Evolutionary conservation across 2,113 vertebrate species (phyloP).

Genomic region (Anhinga anhinga): DNA sequence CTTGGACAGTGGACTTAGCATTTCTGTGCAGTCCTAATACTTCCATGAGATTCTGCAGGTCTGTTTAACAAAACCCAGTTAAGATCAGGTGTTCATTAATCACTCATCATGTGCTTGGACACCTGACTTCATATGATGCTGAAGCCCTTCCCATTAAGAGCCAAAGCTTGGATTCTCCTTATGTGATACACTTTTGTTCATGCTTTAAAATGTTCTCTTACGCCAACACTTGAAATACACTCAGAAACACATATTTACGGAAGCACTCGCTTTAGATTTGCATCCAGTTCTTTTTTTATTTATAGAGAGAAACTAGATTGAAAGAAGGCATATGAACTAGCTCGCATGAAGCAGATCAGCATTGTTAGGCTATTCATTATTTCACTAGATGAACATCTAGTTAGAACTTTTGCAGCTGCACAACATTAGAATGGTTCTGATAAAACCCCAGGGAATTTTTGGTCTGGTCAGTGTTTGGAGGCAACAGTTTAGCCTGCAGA

Average conservation of each 20-base stretch:
- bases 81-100: not conserved
- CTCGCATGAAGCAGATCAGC: not conserved
- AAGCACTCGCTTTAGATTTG: not conserved
- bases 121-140: not conserved
- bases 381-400: not conserved
- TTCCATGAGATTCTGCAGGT: not conserved
- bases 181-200: not conserved
- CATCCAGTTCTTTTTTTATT: not conserved
- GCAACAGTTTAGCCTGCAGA: not conserved
- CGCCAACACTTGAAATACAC: not conserved
- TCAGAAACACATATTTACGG: not conserved
- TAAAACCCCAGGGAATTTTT: not conserved
- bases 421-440: not conserved
- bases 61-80: not conserved
- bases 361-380: not conserved
- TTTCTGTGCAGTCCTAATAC: not conserved
- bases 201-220: not conserved
- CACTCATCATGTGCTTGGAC: not conserved
- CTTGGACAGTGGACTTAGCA: not conserved
- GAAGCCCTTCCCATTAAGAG: not conserved
- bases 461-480: not conserved
- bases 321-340: not conserved
- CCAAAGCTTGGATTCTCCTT: fast-evolving
- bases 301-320: not conserved
- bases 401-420: not conserved